These are phyloP conservation scores for Desoria tigrina DNA, from an alignment of 2,888 invertebrate species.

Conservation along the genomic window DNA sequence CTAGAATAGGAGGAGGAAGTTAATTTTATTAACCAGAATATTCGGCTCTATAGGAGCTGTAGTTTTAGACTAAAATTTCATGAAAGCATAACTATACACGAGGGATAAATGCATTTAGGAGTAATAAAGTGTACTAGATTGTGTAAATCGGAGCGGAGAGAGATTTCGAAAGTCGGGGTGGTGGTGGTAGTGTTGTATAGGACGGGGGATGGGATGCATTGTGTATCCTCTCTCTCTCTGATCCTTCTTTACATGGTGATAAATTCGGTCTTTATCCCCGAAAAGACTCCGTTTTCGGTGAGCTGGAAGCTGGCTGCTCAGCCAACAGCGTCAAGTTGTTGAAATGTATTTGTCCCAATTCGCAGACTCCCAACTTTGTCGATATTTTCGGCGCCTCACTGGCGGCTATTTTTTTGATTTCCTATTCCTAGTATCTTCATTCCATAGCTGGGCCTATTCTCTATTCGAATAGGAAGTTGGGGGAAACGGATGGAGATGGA, in stretches of 20 bases:
- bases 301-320: conserved; percentile 4
- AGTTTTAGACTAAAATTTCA: too few relatives aligned
- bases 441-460: neutral
- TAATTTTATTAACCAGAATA: too few relatives aligned
- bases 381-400: conserved; percentile 52
- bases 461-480: conserved; percentile 24
- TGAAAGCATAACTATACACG: too few relatives aligned
- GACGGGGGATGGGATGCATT: too few relatives aligned
- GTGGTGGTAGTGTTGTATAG: too few relatives aligned
- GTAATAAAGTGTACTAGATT: too few relatives aligned
- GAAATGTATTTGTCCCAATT: conserved; percentile 49
- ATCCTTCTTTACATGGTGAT: conserved; percentile 37
- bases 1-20: too few relatives aligned
- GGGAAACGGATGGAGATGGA: conserved; percentile 24
- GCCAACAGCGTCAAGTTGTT: conserved; percentile 43
- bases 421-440: too few relatives aligned
- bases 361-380: conserved; percentile 52
- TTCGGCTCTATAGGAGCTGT: too few relatives aligned
- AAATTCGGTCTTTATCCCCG: conserved; percentile 30
- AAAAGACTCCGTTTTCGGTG: conserved; percentile 22
- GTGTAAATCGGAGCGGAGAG: too few relatives aligned
- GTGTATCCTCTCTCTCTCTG: neutral
- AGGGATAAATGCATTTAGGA: too few relatives aligned
- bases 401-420: conserved; percentile 47
- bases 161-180: too few relatives aligned